Conservation (phyloP, 2,888 invertebrate species). For the Amblyjoppa fuscipennis region DNA sequence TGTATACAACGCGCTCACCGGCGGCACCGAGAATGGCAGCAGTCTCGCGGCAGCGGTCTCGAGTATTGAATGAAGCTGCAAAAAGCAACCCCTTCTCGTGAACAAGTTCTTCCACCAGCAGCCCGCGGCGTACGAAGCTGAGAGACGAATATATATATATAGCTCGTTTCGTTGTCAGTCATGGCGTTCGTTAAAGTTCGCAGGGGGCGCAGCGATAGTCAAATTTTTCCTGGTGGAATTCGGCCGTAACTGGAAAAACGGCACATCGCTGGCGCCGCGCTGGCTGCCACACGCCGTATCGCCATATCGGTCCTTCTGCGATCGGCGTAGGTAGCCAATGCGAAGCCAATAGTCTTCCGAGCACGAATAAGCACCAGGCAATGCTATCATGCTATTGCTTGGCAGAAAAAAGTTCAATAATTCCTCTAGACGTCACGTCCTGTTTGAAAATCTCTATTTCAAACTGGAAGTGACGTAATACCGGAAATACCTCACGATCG, state of each 20-base stretch:
- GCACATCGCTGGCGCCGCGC: no score
- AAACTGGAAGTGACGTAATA: no score
- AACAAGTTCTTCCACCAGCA: conserved; percentile 24
- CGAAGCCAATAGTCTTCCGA: background rate
- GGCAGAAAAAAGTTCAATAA: background rate
- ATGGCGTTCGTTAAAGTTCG: background rate
- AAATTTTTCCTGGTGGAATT: background rate
- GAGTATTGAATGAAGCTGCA: conserved; percentile 57
- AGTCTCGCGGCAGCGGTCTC: conserved; percentile 13
- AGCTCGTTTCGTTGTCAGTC: background rate
- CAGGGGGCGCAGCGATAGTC: background rate
- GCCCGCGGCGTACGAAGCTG: background rate
- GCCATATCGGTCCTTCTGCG: no score
- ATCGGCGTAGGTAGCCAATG: no score
- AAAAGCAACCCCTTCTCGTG: conserved; percentile 56
- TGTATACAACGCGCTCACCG: conserved; percentile 42
- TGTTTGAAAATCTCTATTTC: no score
- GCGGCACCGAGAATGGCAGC: conserved; percentile 14
- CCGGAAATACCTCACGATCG: no score
- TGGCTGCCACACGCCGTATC: no score
- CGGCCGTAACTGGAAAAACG: no score
- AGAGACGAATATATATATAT: background rate
- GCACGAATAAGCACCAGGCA: no score
- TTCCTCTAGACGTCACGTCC: background rate
- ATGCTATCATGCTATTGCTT: no score